Conservation (phyloP, 2,888 invertebrate species). For the Patella depressa region DNA sequence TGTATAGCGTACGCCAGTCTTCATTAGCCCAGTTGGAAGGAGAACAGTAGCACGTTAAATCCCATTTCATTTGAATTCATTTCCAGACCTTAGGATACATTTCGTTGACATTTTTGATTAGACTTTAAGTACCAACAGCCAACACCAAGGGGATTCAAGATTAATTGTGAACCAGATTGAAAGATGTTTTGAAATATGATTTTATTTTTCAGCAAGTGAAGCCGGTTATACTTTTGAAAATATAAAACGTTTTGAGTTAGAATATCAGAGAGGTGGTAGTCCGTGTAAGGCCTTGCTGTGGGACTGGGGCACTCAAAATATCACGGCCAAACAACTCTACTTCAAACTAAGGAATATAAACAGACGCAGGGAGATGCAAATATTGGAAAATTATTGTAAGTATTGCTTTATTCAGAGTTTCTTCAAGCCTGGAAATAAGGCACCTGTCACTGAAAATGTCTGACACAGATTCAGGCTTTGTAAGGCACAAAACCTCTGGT, state of each 20-base stretch:
- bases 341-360: conserved; percentile 45
- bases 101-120: background rate
- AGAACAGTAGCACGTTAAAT: too few species aligned
- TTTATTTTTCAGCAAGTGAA: conserved; percentile 46
- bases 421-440: background rate
- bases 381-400: conserved; percentile 55
- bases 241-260: conserved; percentile 50
- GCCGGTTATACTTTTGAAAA: conserved; percentile 50
- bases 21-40: too few species aligned
- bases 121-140: background rate
- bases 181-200: conserved; percentile 6
- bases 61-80: too few species aligned
- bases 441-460: too few species aligned
- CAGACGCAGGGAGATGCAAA: conserved; percentile 51
- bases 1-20: too few species aligned
- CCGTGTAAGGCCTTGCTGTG: conserved; percentile 51
- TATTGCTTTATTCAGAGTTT: conserved; percentile 5
- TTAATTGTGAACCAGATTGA: background rate
- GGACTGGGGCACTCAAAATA: conserved; percentile 56
- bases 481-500: too few species aligned
- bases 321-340: conserved; percentile 51
- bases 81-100: background rate
- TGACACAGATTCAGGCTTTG: too few species aligned
- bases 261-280: conserved; percentile 44
- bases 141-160: background rate